Conservation (phyloP, 2,113 vertebrate species). For the Ageneiosus marmoratus region DNA sequence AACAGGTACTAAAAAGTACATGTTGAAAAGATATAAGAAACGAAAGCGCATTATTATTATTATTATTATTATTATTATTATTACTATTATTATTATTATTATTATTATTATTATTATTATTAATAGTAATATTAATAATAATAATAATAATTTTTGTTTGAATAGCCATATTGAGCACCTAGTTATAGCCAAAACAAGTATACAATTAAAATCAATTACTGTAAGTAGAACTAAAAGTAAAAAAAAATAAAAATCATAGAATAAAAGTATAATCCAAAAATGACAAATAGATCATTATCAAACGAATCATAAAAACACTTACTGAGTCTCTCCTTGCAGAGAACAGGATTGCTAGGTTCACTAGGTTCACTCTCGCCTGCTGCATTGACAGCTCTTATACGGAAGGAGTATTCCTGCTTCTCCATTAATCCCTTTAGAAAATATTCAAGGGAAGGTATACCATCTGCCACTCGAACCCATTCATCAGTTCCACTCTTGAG, state of each 20-base stretch:
- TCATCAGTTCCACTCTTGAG: conserved; percentile 92
- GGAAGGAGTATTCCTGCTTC: conserved; percentile 97
- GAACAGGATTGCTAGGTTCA: conserved; percentile 92
- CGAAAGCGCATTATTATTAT: neutral
- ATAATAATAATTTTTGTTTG: too few species aligned
- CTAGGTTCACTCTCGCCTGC: conserved; percentile 96
- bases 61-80: neutral
- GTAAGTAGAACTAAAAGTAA: neutral
- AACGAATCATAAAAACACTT: conserved; percentile 64
- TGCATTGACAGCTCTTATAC: conserved; percentile 89
- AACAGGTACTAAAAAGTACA: neutral
- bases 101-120: neutral
- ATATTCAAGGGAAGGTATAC: conserved; percentile 81
- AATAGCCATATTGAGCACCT: neutral
- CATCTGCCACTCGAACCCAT: conserved; percentile 93
- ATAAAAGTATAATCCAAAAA: neutral
- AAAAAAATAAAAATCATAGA: neutral
- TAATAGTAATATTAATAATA: too few species aligned
- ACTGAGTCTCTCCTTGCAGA: conserved; percentile 97
- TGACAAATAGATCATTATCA: neutral
- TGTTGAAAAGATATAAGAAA: neutral
- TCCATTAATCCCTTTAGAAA: conserved; percentile 92
- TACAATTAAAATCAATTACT: neutral
- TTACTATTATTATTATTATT: neutral
- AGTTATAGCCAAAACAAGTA: neutral